A percentile compares a stretch with the other conserved stretches of the same genome.
Conservation (phyloP, 2,113 vertebrate species). For the Perccottus glenii region DNA sequence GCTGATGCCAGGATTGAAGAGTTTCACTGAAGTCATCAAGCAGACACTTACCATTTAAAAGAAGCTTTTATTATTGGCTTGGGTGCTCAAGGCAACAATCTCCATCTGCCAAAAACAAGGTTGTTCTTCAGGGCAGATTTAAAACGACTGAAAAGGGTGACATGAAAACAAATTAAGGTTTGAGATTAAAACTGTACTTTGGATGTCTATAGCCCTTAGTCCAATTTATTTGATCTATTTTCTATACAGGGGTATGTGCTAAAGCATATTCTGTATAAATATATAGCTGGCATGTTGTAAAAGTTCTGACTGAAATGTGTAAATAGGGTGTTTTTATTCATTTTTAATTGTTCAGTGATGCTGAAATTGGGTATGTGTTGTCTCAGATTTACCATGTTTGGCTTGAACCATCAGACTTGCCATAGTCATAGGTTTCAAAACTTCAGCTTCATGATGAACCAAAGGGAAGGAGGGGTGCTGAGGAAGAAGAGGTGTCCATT, state of each 20-base stretch:
- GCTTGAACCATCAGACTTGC: constrained; percentile 80
- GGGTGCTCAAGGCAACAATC: constrained; percentile 20
- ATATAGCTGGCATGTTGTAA: constrained; percentile 85
- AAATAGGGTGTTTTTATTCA: constrained; percentile 88
- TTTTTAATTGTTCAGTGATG: constrained; percentile 85
- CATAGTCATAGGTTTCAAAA: constrained; percentile 80
- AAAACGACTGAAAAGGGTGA: too few species aligned
- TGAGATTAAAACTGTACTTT: constrained; percentile 38
- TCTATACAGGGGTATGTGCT: constrained; percentile 80
- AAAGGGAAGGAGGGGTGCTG: constrained; percentile 58
- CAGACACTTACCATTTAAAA: not conserved
- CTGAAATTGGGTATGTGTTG: constrained; percentile 81
- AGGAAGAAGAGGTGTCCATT: constrained; percentile 74
- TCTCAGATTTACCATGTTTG: constrained; percentile 82
- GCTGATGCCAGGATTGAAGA: constrained; percentile 27
- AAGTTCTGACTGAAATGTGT: constrained; percentile 81
- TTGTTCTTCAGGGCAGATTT: constrained; percentile 43
- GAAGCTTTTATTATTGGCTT: constrained; percentile 51
- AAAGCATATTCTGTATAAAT: constrained; percentile 81
- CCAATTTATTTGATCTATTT: constrained; percentile 83
- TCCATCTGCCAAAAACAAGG: constrained; percentile 52
- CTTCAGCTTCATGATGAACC: constrained; percentile 78
- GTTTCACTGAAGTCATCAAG: not conserved
- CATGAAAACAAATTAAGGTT: too few species aligned
- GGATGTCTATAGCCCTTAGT: constrained; percentile 81